phyloP scores from a whole-genome alignment of 1,140 invertebrate species.

The Dendrolimus punctatus region DNA sequence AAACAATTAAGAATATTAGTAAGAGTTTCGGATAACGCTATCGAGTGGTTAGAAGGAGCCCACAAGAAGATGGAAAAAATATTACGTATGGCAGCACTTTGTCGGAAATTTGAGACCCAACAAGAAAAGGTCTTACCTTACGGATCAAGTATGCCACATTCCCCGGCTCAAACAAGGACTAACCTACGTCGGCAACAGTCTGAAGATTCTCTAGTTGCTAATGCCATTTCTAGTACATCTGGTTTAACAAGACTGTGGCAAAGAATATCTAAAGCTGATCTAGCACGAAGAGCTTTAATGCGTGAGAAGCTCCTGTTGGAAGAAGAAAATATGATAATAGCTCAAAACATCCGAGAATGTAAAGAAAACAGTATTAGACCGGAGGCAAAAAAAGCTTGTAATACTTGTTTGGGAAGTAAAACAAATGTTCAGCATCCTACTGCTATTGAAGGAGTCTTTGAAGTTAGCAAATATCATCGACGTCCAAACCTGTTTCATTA shows the following conservation, averaged over 20 bases:
- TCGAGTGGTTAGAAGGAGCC: constrained; percentile 43
- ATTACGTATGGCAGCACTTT: constrained; percentile 67
- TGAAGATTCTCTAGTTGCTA: constrained; percentile 44
- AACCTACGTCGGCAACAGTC: constrained; percentile 29
- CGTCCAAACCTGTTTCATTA: too few relatives aligned
- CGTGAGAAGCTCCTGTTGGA: constrained; percentile 49
- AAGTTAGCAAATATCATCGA: constrained; percentile 21
- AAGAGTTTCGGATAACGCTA: constrained; percentile 32
- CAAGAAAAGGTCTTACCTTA: constrained; percentile 73
- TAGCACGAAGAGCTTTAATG: constrained; percentile 40
- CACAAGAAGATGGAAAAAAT: constrained; percentile 70
- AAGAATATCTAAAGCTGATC: constrained; percentile 47
- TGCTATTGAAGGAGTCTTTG: constrained; percentile 33
- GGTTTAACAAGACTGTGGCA: constrained; percentile 57
- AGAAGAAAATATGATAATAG: constrained; percentile 44
- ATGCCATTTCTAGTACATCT: constrained; percentile 38
- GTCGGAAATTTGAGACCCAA: constrained; percentile 73
- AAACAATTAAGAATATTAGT: constrained; percentile 42
- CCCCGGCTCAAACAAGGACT: constrained; percentile 35
- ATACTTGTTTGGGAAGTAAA: constrained; percentile 16
- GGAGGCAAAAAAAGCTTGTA: constrained; percentile 32
- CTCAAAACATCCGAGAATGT: constrained; percentile 28
- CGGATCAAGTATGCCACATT: constrained; percentile 61
- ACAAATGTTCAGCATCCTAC: constrained; percentile 15
- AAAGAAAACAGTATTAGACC: constrained; percentile 26